Conservation (phyloP, 2,797 vertebrate genomes). For the Halcyon chelicuti region DNA sequence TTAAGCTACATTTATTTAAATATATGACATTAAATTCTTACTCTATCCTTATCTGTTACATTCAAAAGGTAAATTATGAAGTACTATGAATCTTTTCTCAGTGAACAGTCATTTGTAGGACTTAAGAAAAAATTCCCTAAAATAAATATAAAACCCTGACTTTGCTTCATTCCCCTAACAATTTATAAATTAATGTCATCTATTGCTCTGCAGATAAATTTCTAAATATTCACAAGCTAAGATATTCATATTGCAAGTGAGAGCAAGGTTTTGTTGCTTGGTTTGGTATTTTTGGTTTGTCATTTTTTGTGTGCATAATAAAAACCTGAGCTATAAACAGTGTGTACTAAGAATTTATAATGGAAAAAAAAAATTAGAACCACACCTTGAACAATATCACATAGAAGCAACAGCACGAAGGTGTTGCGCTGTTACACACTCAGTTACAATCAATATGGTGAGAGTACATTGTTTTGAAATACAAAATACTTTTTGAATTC, state of each 20-base stretch:
- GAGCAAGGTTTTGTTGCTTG: not conserved
- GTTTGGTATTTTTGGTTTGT: not conserved
- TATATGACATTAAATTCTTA: not conserved
- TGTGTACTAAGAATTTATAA: not conserved
- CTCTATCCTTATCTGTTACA: not conserved
- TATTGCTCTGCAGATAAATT: not conserved
- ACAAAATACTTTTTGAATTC: not conserved
- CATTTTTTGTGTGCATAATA: not conserved
- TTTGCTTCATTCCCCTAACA: not conserved
- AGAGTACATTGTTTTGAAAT: not conserved
- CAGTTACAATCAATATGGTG: not conserved
- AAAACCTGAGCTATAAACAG: accelerated
- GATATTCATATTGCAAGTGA: not conserved
- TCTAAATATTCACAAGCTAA: not conserved
- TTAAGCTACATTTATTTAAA: not conserved
- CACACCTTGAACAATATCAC: not conserved
- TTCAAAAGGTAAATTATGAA: not conserved
- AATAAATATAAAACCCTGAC: not conserved
- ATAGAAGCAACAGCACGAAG: not conserved
- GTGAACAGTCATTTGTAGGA: not conserved
- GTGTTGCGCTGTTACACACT: not conserved
- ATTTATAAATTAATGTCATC: not conserved
- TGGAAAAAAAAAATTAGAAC: not conserved
- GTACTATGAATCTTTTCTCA: not conserved
- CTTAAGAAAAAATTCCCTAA: not conserved